Percentiles rank a stretch among this genome's conserved stretches.
Evolutionary conservation across 2,888 invertebrate genomes (phyloP).

Genomic region (Rhingia rostrata): DNA sequence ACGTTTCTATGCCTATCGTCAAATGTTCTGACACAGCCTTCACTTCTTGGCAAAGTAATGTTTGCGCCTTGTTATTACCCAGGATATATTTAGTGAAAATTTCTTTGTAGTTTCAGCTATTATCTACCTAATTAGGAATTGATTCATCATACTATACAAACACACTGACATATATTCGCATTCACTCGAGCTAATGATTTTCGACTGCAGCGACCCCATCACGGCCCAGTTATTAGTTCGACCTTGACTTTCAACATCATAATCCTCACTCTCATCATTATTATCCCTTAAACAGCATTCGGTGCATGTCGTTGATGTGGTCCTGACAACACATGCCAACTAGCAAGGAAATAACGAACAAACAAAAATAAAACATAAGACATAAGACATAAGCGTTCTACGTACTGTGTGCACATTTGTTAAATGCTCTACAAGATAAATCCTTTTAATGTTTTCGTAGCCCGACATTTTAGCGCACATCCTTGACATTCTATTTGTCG

Average conservation of each 20-base stretch:
- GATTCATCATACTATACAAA: slow-evolving; percentile 16
- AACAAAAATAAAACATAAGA: slow-evolving; percentile 7
- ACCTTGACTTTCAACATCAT: slow-evolving; percentile 59
- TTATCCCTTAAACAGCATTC: slow-evolving; percentile 1
- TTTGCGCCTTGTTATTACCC: too few relatives aligned
- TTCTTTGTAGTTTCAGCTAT: too few relatives aligned
- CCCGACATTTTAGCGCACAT: slow-evolving; percentile 62
- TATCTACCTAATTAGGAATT: slow-evolving; percentile 21
- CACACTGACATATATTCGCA: neutral
- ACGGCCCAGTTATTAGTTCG: slow-evolving; percentile 38
- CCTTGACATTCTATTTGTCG: slow-evolving; percentile 66
- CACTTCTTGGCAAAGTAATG: too few relatives aligned
- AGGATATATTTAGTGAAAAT: too few relatives aligned
- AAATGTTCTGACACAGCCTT: too few relatives aligned
- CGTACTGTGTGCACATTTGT: slow-evolving; percentile 53
- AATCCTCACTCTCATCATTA: slow-evolving; percentile 17
- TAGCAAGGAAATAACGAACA: neutral
- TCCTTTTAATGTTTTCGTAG: slow-evolving; percentile 63
- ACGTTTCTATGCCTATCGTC: too few relatives aligned
- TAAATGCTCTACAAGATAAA: slow-evolving; percentile 61
- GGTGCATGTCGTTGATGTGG: slow-evolving; percentile 2
- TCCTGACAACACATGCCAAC: slow-evolving; percentile 30
- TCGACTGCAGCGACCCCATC: slow-evolving; percentile 20
- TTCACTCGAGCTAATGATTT: slow-evolving; percentile 17
- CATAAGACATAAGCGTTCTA: slow-evolving; percentile 14